phyloP scores from a whole-genome alignment of 2,113 vertebrate genomes.

The Sceloporus tristichus region DNA sequence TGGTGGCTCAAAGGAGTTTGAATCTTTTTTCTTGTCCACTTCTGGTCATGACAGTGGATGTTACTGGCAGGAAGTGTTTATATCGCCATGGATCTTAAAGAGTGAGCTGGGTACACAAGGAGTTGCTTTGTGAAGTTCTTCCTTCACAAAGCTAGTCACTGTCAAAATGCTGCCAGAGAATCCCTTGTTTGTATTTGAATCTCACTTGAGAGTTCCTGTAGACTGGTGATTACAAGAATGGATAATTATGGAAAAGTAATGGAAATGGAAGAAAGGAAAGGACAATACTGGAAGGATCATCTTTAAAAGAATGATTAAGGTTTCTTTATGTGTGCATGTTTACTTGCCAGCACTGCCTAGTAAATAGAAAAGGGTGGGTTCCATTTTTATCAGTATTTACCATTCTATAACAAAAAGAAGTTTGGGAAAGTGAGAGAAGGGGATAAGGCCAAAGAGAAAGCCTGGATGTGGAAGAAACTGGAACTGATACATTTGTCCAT shows the following conservation, averaged over 20 bases:
- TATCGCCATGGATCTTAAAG: neutral
- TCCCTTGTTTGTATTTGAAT: neutral
- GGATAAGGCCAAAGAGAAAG: neutral
- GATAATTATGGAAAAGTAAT: neutral
- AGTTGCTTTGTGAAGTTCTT: neutral
- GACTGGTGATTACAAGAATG: neutral
- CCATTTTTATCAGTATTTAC: neutral
- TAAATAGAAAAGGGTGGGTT: neutral
- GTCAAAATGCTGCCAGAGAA: neutral
- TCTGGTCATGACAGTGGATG: neutral
- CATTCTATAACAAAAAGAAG: neutral
- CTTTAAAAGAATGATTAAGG: neutral
- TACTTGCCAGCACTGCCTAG: neutral
- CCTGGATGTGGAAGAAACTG: neutral
- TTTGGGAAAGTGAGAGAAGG: neutral
- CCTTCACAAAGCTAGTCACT: neutral
- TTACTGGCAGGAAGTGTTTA: neutral
- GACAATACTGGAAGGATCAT: neutral
- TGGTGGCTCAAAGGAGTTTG: neutral
- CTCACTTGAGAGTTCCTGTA: neutral
- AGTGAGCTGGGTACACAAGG: neutral
- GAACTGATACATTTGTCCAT: neutral
- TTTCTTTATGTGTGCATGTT: neutral
- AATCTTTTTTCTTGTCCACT: neutral
- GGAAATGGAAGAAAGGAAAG: neutral